Evolutionary conservation across 2,113 vertebrate genomes (phyloP).

Genomic region (Sturnira hondurensis): DNA sequence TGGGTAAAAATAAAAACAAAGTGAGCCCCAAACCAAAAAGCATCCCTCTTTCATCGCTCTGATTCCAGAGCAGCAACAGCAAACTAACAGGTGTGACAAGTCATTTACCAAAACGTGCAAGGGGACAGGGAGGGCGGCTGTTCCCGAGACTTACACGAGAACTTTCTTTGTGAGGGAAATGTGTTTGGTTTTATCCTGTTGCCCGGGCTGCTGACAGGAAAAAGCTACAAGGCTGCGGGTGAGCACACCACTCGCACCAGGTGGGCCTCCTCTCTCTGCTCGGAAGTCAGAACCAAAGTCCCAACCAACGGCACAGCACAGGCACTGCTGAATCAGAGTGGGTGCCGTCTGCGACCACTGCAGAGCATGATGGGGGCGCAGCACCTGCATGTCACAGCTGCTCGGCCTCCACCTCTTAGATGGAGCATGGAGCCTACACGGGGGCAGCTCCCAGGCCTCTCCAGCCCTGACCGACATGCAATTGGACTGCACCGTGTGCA

Average conservation of each 20-base stretch:
- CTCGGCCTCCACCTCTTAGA: background rate
- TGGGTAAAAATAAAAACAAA: background rate
- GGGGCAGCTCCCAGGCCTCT: too few species aligned
- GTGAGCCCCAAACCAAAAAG: background rate
- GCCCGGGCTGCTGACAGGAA: background rate
- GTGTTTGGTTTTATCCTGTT: background rate
- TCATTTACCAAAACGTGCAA: background rate
- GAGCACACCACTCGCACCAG: background rate
- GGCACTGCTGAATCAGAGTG: background rate
- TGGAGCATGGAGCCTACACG: accelerated
- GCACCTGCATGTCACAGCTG: too few species aligned
- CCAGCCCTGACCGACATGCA: too few species aligned
- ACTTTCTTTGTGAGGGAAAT: background rate
- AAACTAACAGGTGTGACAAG: background rate
- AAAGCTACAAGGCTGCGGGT: background rate
- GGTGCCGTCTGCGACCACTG: background rate
- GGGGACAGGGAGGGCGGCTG: background rate
- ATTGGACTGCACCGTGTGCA: background rate
- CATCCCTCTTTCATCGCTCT: background rate
- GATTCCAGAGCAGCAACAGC: background rate
- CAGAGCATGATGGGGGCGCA: accelerated
- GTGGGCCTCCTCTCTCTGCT: background rate
- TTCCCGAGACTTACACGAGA: background rate
- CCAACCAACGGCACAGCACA: background rate
- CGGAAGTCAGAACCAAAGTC: background rate